Base-by-base conservation (phyloP, 2,113 vertebrate species). In the Leptocoma aspasia region DNA sequence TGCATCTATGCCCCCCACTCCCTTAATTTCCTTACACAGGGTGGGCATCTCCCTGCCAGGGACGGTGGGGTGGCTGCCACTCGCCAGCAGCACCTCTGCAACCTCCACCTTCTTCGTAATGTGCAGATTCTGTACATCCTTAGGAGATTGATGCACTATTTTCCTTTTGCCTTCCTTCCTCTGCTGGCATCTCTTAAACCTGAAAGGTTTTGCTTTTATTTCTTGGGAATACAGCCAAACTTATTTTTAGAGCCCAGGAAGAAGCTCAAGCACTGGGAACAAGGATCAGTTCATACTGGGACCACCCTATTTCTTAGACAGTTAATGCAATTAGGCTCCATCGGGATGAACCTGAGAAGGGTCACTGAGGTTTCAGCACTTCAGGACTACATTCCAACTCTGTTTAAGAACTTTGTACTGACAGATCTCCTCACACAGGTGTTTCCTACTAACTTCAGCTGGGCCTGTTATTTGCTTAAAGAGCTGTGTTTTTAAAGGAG, bases 91-190 rank as follows among this genome's bases (percentile, higher is more conserved):
- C 44, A 49, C 9, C 33, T 64, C 79, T 76, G 71, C 52, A 27
- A 24, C 11, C 24, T 68, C 73, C 0, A 0, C 24, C 65, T 75
- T 52, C 50, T 78, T 16, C 0, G 0, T 18, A 9, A 31, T 7
- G 11, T 61, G 21, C 11, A 61, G 31, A 54, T 49, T 39, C 47
- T 45, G 14, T 21, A 39, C 24, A 28, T 68, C 44, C 16, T 56
- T 37, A 64, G 2, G 28, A 61, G 50, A 50, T 8, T 14, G 27
- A 47, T 15, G 21, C 24, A 50, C 7, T 61, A 14, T 86, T 78
- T 73, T 61, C 20, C 13, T 66, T 39, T 52, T 66, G 10, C 31
- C 52, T 79, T 52, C n/a, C n/a, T 71, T 87, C 42, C 35, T 71
- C 61, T 42, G 2, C 8, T 86, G 33, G 8, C 31, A 33, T 37